A percentile compares a stretch with the other conserved stretches of the same genome.
These are phyloP conservation scores for Trisateles emortualis DNA, from an alignment of 2,888 invertebrate species.

Conservation along the genomic window DNA sequence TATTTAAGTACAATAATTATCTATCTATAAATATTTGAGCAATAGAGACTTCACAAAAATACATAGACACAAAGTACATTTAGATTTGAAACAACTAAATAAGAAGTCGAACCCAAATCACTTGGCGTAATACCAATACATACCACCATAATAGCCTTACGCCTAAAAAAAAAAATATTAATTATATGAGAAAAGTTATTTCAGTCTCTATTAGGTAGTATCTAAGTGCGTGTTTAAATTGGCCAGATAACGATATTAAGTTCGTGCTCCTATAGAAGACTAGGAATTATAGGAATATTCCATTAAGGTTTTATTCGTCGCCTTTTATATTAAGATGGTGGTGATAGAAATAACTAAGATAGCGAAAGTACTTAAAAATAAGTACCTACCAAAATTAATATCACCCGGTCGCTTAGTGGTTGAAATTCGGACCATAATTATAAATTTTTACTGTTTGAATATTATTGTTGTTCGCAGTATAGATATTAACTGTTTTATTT, in stretches of 20 bases:
- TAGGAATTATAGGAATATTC: conserved; percentile 13
- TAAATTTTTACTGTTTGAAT: too few species aligned
- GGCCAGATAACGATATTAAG: conserved; percentile 16
- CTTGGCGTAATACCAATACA: too few species aligned
- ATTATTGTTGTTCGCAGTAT: too few species aligned
- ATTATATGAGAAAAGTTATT: conserved; percentile 12
- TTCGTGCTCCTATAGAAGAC: conserved; percentile 6
- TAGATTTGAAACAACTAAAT: too few species aligned
- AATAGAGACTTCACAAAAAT: too few species aligned
- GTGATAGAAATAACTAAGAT: conserved; percentile 9
- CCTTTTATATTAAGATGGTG: conserved; percentile 4
- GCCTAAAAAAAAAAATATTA: conserved; percentile 5
- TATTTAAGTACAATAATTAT: too few species aligned
- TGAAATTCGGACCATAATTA: too few species aligned
- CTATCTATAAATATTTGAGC: too few species aligned
- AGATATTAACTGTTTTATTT: too few species aligned
- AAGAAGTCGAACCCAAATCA: too few species aligned
- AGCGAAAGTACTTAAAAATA: conserved; percentile 8
- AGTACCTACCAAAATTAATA: conserved; percentile 6
- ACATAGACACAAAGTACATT: too few species aligned
- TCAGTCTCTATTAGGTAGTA: conserved; percentile 7
- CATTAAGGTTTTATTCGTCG: conserved; percentile 12
- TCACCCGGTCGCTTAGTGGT: too few species aligned
- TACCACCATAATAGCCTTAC: not conserved
- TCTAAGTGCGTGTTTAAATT: conserved; percentile 14